Evolutionary conservation across 2,797 vertebrate genomes (phyloP).

Genomic region (Sebastes itinus): DNA sequence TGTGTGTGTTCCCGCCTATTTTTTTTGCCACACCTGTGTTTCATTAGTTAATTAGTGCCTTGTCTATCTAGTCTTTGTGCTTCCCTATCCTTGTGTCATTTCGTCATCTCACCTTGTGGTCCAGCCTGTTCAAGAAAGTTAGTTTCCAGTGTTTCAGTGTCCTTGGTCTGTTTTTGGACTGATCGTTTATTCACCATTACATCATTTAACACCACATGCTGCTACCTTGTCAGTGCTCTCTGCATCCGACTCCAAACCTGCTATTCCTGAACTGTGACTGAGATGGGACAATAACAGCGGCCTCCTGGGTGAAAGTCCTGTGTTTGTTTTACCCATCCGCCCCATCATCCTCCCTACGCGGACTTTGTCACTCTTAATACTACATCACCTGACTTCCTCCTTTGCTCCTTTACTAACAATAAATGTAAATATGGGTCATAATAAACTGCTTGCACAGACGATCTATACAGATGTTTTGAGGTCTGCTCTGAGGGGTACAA

Average conservation of each 20-base stretch:
- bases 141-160: background rate
- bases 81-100: background rate
- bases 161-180: background rate
- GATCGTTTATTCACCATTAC: background rate
- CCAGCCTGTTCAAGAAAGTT: background rate
- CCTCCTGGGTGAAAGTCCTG: no score
- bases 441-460: no score
- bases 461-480: no score
- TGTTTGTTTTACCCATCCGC: no score
- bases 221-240: background rate
- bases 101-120: background rate
- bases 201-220: background rate
- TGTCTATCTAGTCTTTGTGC: background rate
- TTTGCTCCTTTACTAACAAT: no score
- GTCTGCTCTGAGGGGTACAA: no score
- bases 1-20: background rate
- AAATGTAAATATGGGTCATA: no score
- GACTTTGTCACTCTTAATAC: no score
- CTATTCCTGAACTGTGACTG: background rate
- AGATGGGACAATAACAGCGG: no score
- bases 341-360: no score
- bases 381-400: no score
- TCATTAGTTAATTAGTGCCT: background rate
- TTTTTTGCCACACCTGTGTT: background rate
- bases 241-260: background rate